These are phyloP conservation scores for Enteromius paludinosus DNA, from an alignment of 2,797 vertebrate genomes.

Conservation along the genomic window DNA sequence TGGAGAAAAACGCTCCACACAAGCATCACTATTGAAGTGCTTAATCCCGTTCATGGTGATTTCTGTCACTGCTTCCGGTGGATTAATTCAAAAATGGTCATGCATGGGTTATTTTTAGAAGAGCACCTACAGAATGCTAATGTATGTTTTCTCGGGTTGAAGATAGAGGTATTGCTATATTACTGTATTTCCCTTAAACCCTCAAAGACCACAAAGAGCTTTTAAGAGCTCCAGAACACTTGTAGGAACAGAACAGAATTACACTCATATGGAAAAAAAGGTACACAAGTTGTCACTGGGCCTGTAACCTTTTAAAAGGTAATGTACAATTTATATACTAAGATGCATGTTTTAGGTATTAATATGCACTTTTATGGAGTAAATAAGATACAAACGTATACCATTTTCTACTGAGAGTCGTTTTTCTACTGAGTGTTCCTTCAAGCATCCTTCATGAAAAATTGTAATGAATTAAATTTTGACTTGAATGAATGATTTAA, in stretches of 20 bases:
- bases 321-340: neutral
- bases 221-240: neutral
- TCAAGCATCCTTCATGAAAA: neutral
- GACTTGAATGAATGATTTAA: neutral
- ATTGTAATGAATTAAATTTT: neutral
- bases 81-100: conserved; percentile 25
- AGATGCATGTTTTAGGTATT: neutral
- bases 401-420: neutral
- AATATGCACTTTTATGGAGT: neutral
- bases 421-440: neutral
- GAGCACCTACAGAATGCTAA: conserved; percentile 20
- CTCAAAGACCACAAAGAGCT: neutral
- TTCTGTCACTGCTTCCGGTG: conserved; percentile 12
- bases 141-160: neutral
- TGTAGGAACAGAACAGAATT: neutral
- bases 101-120: conserved; percentile 34
- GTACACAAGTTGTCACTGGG: neutral
- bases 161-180: neutral
- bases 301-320: neutral
- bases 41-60: conserved; percentile 32
- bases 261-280: neutral
- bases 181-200: neutral
- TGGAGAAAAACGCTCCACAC: neutral
- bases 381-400: neutral
- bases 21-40: neutral